Evolutionary conservation across 30 jellyfish, hydroid and myxozoan species (phyloP), one percentile per base, ranked within the genome.

Genomic region (Aurelia sp.): DNA sequence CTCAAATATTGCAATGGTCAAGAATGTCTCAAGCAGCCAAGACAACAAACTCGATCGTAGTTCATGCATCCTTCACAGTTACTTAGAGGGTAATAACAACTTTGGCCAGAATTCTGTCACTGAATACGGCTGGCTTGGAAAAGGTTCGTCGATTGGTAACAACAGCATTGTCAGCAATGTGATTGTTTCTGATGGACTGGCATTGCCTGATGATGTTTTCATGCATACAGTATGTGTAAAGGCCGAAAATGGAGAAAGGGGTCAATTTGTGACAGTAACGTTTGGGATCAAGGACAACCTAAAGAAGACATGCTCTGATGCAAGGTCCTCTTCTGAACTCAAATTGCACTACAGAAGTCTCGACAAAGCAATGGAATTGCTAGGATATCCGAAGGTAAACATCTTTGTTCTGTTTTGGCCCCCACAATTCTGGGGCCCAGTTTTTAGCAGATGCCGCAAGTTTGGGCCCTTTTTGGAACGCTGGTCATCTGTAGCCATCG

Each of bases 161-260:
- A 66, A 67, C 52, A 81, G 94, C 63, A 94, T 94, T 27, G 89
- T 94, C 63, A 94, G 98, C 79, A 94, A 94, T 74, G 92, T 83
- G 30, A 47, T 69, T 61, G 66, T 84, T 17, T 84, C 96, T 10
- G 78, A 71, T 27, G 96, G 91, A 13, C 84, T 82, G 48, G 38
- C 72, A 1, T 84, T 94, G 52, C 97, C 97, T 17, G 82, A 67
- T 17, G 59, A 80, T 57, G 84, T 89, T 22, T 94, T 94, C 85
- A 67, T 94, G 58, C 97, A 94, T 66, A 94, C 98, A 11, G 97
- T 89, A 0, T 76, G 91, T 44, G 90, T 92, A 2, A 33, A 62
- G 16, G 74, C 75, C 11, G 77, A 44, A n/a, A 82, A 77, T 35
- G 86, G 77, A 27, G 79, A 68, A 48, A 64, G 53, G n/a, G 47